Conservation (phyloP, 2,113 vertebrate species). For the pig (Sus scrofa) region T2T-Sscrofa CM000816.6:52036001-52036500, state of each 20-base stretch:
- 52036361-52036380: too few species aligned
- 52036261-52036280: not conserved
- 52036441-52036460: too few species aligned
- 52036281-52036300: not conserved
- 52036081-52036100: too few species aligned
- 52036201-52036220: not conserved
- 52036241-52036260: not conserved
- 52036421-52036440: too few species aligned
- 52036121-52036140: too few species aligned
- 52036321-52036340: not conserved
- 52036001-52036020: not conserved
- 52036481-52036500: too few species aligned
- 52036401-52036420: too few species aligned
- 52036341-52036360: not conserved
- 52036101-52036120: not conserved
- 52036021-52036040: not conserved
- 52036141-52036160: conserved; percentile 5
- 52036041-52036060: not conserved
- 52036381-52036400: too few species aligned
- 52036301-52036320: not conserved
- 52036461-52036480: too few species aligned
- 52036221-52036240: not conserved
- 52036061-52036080: not conserved
- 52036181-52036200: not conserved
- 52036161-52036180: not conserved